phyloP scores from a whole-genome alignment of 1,140 invertebrate genomes.

The Littorina saxatilis region DNA sequence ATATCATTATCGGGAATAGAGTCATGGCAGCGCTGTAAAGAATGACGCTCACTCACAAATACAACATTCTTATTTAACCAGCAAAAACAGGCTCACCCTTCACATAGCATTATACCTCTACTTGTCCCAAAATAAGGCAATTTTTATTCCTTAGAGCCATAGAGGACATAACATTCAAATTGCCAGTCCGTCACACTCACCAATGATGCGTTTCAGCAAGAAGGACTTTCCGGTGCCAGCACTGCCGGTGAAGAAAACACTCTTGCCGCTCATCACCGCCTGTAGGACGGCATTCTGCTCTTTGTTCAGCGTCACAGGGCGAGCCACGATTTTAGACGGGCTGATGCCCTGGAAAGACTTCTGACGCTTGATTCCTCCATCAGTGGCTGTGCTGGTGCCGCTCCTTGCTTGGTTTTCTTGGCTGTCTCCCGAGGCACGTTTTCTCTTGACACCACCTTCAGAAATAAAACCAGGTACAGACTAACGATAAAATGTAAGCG shows the following conservation, averaged over 20 bases:
- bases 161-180: too few relatives aligned
- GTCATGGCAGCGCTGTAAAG: too few relatives aligned
- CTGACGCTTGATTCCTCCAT: slow-evolving; percentile 25
- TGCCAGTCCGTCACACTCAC: slow-evolving; percentile 71
- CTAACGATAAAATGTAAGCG: too few relatives aligned
- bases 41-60: too few relatives aligned
- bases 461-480: too few relatives aligned
- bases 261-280: slow-evolving; percentile 85
- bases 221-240: slow-evolving; percentile 98
- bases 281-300: slow-evolving; percentile 89
- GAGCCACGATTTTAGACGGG: slow-evolving; percentile 47
- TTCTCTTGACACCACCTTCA: slow-evolving; percentile 26
- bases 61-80: too few relatives aligned
- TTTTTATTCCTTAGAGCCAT: too few relatives aligned
- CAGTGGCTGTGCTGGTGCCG: neutral
- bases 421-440: neutral
- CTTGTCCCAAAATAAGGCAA: too few relatives aligned
- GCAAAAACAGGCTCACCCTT: too few relatives aligned
- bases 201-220: slow-evolving; percentile 88
- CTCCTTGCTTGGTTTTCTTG: neutral
- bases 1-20: too few relatives aligned
- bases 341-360: slow-evolving; percentile 39
- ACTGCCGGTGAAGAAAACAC: slow-evolving; percentile 94
- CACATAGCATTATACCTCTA: too few relatives aligned
- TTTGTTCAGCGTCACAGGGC: slow-evolving; percentile 79